Evolutionary conservation across 2,113 vertebrate species (phyloP).

Genomic region (Mormyrus iriodes): DNA sequence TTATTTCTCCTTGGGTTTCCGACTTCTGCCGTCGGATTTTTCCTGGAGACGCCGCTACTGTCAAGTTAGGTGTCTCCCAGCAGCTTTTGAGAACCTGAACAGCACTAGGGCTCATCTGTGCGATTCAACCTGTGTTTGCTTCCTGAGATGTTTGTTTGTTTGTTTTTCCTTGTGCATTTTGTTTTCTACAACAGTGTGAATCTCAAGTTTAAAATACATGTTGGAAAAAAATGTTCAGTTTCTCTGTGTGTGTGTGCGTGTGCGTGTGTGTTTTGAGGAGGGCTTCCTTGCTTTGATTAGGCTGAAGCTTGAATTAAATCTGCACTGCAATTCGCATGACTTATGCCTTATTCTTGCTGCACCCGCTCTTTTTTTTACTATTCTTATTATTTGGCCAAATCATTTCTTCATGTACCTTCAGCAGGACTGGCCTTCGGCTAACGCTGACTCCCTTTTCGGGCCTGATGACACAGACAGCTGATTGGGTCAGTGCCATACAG

Average conservation of each 20-base stretch:
- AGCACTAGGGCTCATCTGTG: constrained; percentile 34
- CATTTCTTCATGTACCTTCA: background rate
- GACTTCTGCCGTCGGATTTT: background rate
- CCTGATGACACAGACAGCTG: background rate
- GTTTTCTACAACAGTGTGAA: constrained; percentile 53
- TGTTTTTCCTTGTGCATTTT: constrained; percentile 41
- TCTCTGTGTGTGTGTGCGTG: background rate
- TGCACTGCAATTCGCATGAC: background rate
- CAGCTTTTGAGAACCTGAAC: constrained; percentile 31
- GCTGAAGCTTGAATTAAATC: constrained; percentile 14
- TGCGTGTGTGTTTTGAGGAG: background rate
- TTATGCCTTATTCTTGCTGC: background rate
- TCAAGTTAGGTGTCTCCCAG: background rate
- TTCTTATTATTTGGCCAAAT: background rate
- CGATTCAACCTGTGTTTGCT: constrained; percentile 38
- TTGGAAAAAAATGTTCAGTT: constrained; percentile 7
- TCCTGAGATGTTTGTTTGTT: constrained; percentile 42
- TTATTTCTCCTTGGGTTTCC: constrained; percentile 17
- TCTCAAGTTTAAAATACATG: constrained; percentile 54
- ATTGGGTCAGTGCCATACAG: background rate
- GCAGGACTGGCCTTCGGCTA: background rate
- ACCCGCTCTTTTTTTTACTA: background rate
- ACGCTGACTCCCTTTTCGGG: background rate
- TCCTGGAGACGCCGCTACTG: background rate
- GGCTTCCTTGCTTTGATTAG: background rate